Evolutionary conservation across 2,113 vertebrate genomes (phyloP), one percentile per base, ranked within the genome.

Genomic region (Ageneiosus marmoratus): DNA sequence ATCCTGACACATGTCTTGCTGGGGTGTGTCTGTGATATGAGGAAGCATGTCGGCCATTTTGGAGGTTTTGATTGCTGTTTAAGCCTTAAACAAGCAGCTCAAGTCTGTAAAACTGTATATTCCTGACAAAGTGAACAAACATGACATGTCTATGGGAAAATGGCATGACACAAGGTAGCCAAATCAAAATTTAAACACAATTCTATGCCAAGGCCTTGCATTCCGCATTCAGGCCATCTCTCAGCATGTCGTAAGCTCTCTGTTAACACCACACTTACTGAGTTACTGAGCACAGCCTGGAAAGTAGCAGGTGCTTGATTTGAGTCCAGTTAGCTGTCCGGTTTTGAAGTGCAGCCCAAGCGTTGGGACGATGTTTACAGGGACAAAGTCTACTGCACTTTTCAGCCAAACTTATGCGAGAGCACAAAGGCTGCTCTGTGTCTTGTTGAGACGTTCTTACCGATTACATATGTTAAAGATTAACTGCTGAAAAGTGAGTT

Each of bases 251-350:
- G 83, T 86, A 78, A 81, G 83, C 79, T 86, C 86, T 89, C 76
- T 82, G 88, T 89, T 89, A 91, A 92, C 88, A 86, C 77, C 82
- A 84, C 65, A 48, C 86, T 90, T 89, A 90, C 88, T 90, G 74
- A 91, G 90, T 92, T 88, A 92, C 90, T 89, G 77, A 89, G 88
- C 87, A 88, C 83, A 70, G 84, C 75, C 79, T 73, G 83, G 88
- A 89, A 86, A 91, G 88, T 87, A 92, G 92, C 93, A 93, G 92
- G 92, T 93, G 90, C 87, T 91, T 88, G 87, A 89, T 90, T 88
- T 82, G 58, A 88, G 83, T 89, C 86, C 89, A 90, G 82, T 60
- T 62, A 78, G 89, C 85, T 80, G 85, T 88, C 69, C 65, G 86
- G 83, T 74, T 77, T 86, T 62, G 86, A 86, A 46, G 73, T 79